Conservation (phyloP, 2,113 vertebrate genomes). For the Trogon melanurus region DNA sequence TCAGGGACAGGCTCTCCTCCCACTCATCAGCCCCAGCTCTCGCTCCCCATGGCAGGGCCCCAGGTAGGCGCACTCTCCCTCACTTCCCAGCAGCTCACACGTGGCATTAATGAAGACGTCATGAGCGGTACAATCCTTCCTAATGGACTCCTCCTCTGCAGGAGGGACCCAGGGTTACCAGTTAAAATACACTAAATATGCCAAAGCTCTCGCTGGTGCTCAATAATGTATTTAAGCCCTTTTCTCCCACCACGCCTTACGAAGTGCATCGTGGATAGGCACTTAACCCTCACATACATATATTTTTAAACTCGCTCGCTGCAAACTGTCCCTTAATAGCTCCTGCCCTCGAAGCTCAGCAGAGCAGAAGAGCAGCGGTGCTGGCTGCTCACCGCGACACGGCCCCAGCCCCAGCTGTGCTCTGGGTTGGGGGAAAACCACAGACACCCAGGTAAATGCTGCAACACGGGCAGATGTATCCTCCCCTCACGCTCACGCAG, state of each 20-base stretch:
- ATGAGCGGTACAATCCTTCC: background rate
- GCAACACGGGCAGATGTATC: accelerated
- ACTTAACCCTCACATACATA: background rate
- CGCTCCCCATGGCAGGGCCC: background rate
- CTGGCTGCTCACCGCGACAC: background rate
- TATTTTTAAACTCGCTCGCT: background rate
- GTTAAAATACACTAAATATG: background rate
- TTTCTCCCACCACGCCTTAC: background rate
- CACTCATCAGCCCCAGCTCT: accelerated
- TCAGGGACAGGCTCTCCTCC: background rate
- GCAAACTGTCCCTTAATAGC: background rate
- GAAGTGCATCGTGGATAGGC: background rate
- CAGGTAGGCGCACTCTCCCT: background rate
- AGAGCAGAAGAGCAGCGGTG: background rate
- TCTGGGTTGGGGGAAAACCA: too few species aligned
- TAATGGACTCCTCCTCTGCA: background rate
- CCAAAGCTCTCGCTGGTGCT: background rate
- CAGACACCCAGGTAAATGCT: background rate
- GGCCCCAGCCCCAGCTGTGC: background rate
- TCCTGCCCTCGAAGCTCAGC: background rate
- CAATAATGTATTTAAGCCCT: background rate
- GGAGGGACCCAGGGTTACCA: background rate
- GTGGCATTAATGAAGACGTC: background rate
- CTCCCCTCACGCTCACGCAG: background rate
- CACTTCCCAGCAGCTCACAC: background rate